Evolutionary conservation across 2,797 vertebrate genomes (phyloP).

Genomic region (Heteromormyrus szaboi): DNA sequence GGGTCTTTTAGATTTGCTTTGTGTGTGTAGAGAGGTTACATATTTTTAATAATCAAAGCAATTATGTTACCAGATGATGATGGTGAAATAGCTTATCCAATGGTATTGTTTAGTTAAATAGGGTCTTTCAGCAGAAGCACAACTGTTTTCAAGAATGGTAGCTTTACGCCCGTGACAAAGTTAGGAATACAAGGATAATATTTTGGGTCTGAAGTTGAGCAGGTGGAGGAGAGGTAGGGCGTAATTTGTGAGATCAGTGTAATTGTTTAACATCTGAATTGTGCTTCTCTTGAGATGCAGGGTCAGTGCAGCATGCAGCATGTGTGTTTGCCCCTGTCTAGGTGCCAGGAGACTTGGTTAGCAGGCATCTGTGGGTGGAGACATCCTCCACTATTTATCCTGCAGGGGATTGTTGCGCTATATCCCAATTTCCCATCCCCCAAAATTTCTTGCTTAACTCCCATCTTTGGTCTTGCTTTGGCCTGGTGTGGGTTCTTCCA

Average conservation of each 20-base stretch:
- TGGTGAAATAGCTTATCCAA: background rate
- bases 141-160: background rate
- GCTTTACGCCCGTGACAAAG: background rate
- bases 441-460: background rate
- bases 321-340: background rate
- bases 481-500: background rate
- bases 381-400: background rate
- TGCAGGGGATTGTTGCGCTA: background rate
- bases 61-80: background rate
- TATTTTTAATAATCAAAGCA: constrained; percentile 2
- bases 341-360: background rate
- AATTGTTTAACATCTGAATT: background rate
- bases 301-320: background rate
- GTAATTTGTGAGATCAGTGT: background rate
- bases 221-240: background rate
- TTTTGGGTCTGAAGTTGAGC: background rate
- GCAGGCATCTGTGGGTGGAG: background rate
- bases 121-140: background rate
- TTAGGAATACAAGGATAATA: background rate
- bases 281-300: background rate
- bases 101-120: background rate
- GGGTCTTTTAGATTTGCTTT: background rate
- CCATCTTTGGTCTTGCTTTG: background rate
- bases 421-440: background rate
- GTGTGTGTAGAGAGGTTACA: background rate